Conservation (phyloP, 1,140 invertebrate species). For the Caenorhabditis tropicalis region DNA sequence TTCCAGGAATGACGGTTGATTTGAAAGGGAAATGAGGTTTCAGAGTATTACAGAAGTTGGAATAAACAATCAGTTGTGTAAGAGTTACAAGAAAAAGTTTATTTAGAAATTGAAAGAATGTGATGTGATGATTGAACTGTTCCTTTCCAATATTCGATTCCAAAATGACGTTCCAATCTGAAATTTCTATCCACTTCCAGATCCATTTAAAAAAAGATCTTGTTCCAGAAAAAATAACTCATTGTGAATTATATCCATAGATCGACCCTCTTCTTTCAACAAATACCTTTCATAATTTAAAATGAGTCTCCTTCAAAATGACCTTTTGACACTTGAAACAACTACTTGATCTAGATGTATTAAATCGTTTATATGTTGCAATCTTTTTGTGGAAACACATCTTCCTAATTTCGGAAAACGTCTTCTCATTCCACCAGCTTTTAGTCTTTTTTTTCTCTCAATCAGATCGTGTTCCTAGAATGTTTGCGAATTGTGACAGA, state of each 20-base stretch:
- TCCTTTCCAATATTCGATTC: too few relatives aligned
- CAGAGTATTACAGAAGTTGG: too few relatives aligned
- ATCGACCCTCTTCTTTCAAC: neutral
- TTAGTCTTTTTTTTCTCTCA: neutral
- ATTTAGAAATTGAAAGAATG: too few relatives aligned
- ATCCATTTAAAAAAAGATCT: too few relatives aligned
- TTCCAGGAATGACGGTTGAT: neutral
- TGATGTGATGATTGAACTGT: too few relatives aligned
- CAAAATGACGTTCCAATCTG: too few relatives aligned
- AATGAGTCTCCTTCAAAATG: neutral
- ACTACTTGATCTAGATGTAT: conserved; percentile 33
- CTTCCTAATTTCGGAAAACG: neutral
- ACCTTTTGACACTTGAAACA: conserved; percentile 34
- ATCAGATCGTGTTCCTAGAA: neutral
- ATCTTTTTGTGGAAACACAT: neutral
- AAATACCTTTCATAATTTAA: neutral
- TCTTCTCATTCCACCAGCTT: neutral
- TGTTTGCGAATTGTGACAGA: neutral
- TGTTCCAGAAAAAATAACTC: too few relatives aligned
- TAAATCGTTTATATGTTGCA: neutral
- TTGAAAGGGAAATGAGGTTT: neutral
- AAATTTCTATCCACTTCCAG: too few relatives aligned
- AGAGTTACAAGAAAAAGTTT: too few relatives aligned
- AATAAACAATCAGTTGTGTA: too few relatives aligned
- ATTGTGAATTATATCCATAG: neutral